Conservation (phyloP, 1,140 invertebrate species). For the Aphidius gifuensis region DNA sequence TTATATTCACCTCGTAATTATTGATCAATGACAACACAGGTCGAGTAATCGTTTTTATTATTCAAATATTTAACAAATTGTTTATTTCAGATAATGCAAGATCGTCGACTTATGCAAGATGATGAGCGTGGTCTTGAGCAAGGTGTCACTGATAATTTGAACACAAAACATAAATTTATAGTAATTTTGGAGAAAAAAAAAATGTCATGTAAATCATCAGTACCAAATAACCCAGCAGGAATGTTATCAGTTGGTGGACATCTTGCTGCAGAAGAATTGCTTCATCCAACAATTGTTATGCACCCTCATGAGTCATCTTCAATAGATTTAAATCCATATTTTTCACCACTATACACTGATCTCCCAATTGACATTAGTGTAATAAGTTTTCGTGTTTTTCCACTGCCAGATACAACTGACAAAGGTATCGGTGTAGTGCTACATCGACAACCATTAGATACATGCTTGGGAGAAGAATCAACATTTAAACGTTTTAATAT, state of each 20-base stretch:
- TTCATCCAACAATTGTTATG: conserved; percentile 66
- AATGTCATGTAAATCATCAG: conserved; percentile 46
- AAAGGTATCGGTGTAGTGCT: conserved; percentile 58
- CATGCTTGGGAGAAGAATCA: conserved; percentile 51
- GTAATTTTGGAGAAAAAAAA: conserved; percentile 67
- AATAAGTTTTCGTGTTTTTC: conserved; percentile 41
- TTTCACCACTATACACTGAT: conserved; percentile 52
- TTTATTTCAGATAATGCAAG: conserved; percentile 78
- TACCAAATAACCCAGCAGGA: conserved; percentile 57
- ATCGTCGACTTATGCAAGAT: conserved; percentile 88
- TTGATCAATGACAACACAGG: no score
- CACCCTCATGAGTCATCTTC: conserved; percentile 51
- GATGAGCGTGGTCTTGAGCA: conserved; percentile 91
- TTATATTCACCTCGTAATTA: conserved; percentile 8
- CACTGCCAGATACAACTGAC: conserved; percentile 46
- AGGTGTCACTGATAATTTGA: conserved; percentile 83
- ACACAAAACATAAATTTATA: conserved; percentile 75
- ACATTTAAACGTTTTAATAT: conserved; percentile 34
- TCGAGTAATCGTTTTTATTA: neutral
- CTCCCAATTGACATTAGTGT: conserved; percentile 49
- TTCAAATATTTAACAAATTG: neutral
- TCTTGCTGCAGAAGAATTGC: conserved; percentile 62
- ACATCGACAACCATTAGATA: conserved; percentile 61
- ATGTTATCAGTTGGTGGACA: conserved; percentile 65
- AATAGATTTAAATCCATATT: conserved; percentile 54